A percentile compares a stretch with the other conserved stretches of the same genome.
These are phyloP conservation scores for Tethya wilhelma DNA, from an alignment of 37 sponge, comb jelly and placozoan species.

Conservation along the genomic window DNA sequence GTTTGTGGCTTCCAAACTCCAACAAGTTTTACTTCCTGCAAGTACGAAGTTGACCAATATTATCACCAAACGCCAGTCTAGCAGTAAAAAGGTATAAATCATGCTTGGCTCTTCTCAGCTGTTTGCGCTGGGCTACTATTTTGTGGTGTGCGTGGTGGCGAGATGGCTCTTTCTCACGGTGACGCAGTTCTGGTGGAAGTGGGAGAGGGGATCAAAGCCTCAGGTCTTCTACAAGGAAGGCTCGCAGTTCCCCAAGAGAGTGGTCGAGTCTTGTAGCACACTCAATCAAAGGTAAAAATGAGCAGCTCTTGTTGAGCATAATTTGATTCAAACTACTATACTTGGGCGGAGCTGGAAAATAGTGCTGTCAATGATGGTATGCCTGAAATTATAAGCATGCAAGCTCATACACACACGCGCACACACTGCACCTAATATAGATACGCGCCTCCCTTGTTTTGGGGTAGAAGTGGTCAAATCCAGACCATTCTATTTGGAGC, in stretches of 20 bases:
- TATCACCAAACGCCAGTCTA: too few relatives aligned
- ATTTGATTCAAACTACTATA: too few relatives aligned
- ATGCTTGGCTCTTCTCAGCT: not conserved
- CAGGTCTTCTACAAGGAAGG: conserved; percentile 1
- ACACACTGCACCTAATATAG: conserved; percentile 23
- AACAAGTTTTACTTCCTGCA: too few relatives aligned
- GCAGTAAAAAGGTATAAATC: too few relatives aligned
- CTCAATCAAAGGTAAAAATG: conserved; percentile 4
- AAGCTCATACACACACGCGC: too few relatives aligned
- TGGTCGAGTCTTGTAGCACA: conserved; percentile 8
- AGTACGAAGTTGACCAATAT: too few relatives aligned
- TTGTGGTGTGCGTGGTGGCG: too few relatives aligned
- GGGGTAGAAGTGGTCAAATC: conserved; percentile 88
- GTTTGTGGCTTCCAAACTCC: too few relatives aligned
- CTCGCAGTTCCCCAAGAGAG: not conserved
- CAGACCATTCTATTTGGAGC: conserved; percentile 77
- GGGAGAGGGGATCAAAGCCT: not conserved
- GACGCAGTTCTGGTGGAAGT: not conserved
- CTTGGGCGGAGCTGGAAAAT: too few relatives aligned
- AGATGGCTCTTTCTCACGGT: not conserved
- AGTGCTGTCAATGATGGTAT: too few relatives aligned
- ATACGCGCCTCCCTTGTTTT: conserved; percentile 82
- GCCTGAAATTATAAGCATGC: too few relatives aligned
- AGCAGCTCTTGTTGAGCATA: too few relatives aligned
- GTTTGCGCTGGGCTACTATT: not conserved